These are phyloP conservation scores for Perccottus glenii DNA, from an alignment of 2,113 vertebrate species.

Conservation along the genomic window DNA sequence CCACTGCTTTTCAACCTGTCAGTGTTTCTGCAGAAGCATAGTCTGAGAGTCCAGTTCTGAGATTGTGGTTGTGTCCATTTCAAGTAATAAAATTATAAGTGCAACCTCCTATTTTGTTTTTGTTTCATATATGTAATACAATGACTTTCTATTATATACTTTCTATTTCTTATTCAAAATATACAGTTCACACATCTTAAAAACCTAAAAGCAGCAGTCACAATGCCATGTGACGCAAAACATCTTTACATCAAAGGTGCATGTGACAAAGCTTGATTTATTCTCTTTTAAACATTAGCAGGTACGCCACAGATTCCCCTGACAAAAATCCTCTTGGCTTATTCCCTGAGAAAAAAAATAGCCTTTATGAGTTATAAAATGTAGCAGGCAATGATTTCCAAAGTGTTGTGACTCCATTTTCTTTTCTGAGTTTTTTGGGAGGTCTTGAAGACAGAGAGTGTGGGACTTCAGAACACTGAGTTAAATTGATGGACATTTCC, in stretches of 20 bases:
- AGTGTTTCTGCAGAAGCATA: neutral
- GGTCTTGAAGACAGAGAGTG: slow-evolving; percentile 8
- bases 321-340: neutral
- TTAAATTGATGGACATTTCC: slow-evolving; percentile 6
- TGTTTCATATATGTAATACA: too few species aligned
- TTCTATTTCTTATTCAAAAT: neutral
- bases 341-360: neutral
- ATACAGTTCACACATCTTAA: neutral
- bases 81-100: too few species aligned
- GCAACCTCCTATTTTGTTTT: too few species aligned
- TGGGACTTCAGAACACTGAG: neutral
- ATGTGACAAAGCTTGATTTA: neutral
- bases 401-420: slow-evolving; percentile 2
- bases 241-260: neutral
- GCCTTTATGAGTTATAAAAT: neutral
- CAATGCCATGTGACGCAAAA: neutral
- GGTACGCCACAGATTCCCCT: neutral
- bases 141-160: too few species aligned
- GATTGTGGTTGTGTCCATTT: too few species aligned
- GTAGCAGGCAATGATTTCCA: neutral
- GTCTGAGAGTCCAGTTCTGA: too few species aligned
- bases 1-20: slow-evolving; percentile 34
- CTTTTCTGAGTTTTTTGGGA: too few species aligned
- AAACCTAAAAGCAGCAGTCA: neutral
- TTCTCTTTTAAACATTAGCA: neutral